Evolutionary conservation across 1,140 invertebrate species (phyloP).

Genomic region (Kradibia gibbosae): DNA sequence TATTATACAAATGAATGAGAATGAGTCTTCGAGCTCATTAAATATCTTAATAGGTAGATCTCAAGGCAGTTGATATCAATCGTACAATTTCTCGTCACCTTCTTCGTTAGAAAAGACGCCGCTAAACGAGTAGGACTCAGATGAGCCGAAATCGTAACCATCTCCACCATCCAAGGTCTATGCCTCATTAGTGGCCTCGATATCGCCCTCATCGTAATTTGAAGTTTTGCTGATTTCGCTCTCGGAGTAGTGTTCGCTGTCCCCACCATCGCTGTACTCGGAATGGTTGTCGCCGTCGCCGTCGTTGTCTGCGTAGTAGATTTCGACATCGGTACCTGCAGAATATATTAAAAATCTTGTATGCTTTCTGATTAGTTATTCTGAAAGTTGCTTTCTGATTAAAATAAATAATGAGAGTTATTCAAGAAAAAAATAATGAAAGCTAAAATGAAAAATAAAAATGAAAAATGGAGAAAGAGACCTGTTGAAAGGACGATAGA

Average conservation of each 20-base stretch:
- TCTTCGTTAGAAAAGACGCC: conserved; percentile 7
- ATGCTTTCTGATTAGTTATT: too few relatives aligned
- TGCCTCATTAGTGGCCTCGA: conserved; percentile 50
- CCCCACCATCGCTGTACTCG: conserved; percentile 50
- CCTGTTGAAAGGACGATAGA: conserved; percentile 10
- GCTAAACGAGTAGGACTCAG: conserved; percentile 29
- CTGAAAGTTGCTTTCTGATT: too few relatives aligned
- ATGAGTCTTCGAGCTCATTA: not conserved
- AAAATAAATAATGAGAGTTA: too few relatives aligned
- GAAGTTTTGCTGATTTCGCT: conserved; percentile 54
- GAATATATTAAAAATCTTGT: not conserved
- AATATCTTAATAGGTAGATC: not conserved
- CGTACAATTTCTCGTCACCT: conserved; percentile 50
- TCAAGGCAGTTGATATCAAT: conserved; percentile 50
- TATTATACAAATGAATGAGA: not conserved
- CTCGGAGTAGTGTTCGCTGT: conserved; percentile 55
- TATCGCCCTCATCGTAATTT: conserved; percentile 56
- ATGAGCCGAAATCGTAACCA: conserved; percentile 34
- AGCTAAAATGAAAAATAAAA: not conserved
- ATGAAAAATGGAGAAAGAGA: conserved; percentile 4
- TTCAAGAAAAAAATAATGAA: too few relatives aligned
- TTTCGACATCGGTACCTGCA: conserved; percentile 61
- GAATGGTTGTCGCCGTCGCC: conserved; percentile 55
- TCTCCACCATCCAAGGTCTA: conserved; percentile 28
- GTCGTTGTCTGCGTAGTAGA: conserved; percentile 58